Evolutionary conservation across 2,113 vertebrate species (phyloP).

Genomic region (Beaufortia kweichowensis): DNA sequence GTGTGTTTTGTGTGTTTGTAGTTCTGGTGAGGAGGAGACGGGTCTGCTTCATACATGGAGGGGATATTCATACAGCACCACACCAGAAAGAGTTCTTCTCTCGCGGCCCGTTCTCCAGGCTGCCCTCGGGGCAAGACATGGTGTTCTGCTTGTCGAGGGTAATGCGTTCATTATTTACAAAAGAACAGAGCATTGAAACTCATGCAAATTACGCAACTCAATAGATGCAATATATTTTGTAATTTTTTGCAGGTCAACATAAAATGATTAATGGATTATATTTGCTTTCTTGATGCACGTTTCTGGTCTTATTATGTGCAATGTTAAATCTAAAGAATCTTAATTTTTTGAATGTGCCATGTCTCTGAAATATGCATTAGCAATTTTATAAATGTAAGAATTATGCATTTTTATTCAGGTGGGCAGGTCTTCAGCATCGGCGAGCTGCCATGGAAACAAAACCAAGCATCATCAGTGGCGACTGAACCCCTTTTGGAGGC

Average conservation of each 20-base stretch:
- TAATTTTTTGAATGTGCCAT: no score
- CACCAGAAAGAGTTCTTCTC: constrained; percentile 82
- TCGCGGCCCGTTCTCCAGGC: constrained; percentile 86
- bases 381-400: no score
- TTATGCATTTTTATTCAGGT: constrained; percentile 65
- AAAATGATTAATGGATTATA: not conserved
- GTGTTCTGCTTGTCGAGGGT: constrained; percentile 90
- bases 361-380: no score
- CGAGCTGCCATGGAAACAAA: constrained; percentile 83
- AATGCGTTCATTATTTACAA: constrained; percentile 39
- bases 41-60: constrained; percentile 88
- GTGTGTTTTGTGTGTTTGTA: constrained; percentile 56
- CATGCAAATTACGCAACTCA: not conserved
- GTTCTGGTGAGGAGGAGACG: constrained; percentile 79
- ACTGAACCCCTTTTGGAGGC: constrained; percentile 79
- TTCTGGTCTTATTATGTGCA: not conserved
- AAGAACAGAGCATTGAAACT: not conserved
- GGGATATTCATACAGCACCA: constrained; percentile 82
- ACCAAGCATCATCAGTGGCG: constrained; percentile 46
- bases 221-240: not conserved
- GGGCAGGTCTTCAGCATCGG: constrained; percentile 94
- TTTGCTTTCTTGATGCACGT: not conserved
- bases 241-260: not conserved
- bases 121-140: constrained; percentile 84
- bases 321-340: no score